phyloP scores from a whole-genome alignment of 2,888 invertebrate genomes.

The Luffia ferchaultella region DNA sequence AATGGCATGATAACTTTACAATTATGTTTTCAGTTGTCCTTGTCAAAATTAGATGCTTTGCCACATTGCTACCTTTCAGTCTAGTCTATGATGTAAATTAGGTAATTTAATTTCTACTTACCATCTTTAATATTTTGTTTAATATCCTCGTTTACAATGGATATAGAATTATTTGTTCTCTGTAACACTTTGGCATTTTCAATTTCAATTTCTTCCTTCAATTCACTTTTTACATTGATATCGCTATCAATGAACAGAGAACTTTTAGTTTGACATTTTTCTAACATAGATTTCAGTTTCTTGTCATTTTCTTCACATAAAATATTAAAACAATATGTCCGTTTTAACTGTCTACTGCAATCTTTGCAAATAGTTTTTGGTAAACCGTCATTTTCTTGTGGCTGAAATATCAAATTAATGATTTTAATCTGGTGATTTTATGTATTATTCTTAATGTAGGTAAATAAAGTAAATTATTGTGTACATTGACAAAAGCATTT shows the following conservation, averaged over 20 bases:
- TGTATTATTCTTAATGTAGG: too few relatives aligned
- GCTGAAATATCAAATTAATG: slow-evolving; percentile 28
- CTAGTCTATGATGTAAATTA: too few relatives aligned
- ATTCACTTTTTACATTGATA: slow-evolving; percentile 12
- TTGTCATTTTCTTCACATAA: slow-evolving; percentile 43
- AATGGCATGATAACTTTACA: too few relatives aligned
- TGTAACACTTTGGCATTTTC: slow-evolving; percentile 14
- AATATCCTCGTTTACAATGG: neutral
- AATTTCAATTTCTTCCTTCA: slow-evolving; percentile 16
- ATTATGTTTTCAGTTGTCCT: too few relatives aligned
- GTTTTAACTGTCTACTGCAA: slow-evolving; percentile 40
- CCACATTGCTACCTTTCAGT: too few relatives aligned
- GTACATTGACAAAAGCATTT: too few relatives aligned
- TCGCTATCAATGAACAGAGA: neutral
- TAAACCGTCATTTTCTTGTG: slow-evolving; percentile 35
- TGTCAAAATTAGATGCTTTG: too few relatives aligned
- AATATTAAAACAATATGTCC: slow-evolving; percentile 37
- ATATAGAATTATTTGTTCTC: neutral
- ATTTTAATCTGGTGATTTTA: too few relatives aligned
- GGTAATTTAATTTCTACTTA: slow-evolving; percentile 17
- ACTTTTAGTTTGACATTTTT: too few relatives aligned
- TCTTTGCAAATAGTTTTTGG: slow-evolving; percentile 48
- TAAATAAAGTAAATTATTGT: too few relatives aligned
- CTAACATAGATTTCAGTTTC: slow-evolving; percentile 22
- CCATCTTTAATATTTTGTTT: neutral